phyloP scores from a whole-genome alignment of 2,888 invertebrate genomes.

The Drosophila austrosaltans region DNA sequence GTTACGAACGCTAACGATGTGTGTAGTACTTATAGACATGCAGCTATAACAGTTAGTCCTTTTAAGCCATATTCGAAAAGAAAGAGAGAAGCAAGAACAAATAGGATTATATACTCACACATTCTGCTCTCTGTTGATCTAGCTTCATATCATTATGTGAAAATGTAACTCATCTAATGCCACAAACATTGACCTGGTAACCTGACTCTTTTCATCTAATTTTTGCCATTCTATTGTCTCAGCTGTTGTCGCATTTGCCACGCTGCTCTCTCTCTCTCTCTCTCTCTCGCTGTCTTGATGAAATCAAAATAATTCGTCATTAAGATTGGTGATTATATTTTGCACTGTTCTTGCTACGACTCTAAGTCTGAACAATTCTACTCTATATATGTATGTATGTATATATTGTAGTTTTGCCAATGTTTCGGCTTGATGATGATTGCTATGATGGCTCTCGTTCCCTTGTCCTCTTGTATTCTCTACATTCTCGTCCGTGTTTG shows the following conservation, averaged over 20 bases:
- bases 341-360: conserved; percentile 39
- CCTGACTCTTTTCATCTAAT: conserved; percentile 20
- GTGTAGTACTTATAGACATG: background rate
- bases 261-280: conserved; percentile 7
- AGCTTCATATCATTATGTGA: background rate
- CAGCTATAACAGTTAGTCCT: conserved; percentile 5
- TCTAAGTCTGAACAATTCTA: background rate
- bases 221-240: conserved; percentile 38
- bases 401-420: conserved; percentile 44
- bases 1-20: background rate
- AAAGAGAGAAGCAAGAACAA: no score
- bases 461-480: background rate
- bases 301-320: conserved; percentile 66
- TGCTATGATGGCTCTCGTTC: conserved; percentile 37
- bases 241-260: conserved; percentile 18
- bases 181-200: conserved; percentile 51
- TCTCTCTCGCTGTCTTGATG: conserved; percentile 25
- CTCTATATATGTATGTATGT: conserved; percentile 2
- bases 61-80: background rate
- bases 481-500: conserved; percentile 12
- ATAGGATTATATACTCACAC: background rate
- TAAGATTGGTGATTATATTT: conserved; percentile 64
- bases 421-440: conserved; percentile 68
- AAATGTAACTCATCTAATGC: conserved; percentile 24
- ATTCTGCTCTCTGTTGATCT: background rate